Percentiles rank a stretch among this genome's conserved stretches.
phyloP scores from a whole-genome alignment of 2,113 vertebrate species.

The Pica pica region DNA sequence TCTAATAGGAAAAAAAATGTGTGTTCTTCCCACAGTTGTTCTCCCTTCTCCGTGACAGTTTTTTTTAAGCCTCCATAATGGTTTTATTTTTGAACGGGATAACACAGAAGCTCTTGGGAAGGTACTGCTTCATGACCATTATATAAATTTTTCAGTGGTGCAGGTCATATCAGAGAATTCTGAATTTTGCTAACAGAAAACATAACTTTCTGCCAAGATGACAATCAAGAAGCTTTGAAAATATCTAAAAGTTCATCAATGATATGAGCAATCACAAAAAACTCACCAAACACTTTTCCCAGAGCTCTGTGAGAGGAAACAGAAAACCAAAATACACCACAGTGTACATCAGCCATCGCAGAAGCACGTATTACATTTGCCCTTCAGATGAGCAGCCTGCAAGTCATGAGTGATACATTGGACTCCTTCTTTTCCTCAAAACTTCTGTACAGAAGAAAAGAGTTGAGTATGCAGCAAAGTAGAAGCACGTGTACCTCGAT shows the following conservation, averaged over 20 bases:
- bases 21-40: not conserved
- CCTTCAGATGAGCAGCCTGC: not conserved
- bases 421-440: not conserved
- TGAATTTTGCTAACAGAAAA: not conserved
- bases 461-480: not conserved
- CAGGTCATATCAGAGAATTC: not conserved
- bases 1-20: not conserved
- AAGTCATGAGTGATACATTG: not conserved
- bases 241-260: not conserved
- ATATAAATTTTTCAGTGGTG: not conserved
- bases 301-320: not conserved
- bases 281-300: not conserved
- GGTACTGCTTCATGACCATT: not conserved
- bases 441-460: not conserved
- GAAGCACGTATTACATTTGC: not conserved
- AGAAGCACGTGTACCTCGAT: not conserved
- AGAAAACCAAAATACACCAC: not conserved
- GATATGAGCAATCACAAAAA: not conserved
- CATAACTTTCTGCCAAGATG: not conserved
- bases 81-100: not conserved
- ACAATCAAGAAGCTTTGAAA: not conserved
- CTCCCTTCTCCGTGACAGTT: not conserved
- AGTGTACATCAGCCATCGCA: not conserved
- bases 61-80: not conserved
- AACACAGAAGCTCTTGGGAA: not conserved